Conservation (phyloP, 2,113 vertebrate genomes). For the Odocoileus hemionus region DNA sequence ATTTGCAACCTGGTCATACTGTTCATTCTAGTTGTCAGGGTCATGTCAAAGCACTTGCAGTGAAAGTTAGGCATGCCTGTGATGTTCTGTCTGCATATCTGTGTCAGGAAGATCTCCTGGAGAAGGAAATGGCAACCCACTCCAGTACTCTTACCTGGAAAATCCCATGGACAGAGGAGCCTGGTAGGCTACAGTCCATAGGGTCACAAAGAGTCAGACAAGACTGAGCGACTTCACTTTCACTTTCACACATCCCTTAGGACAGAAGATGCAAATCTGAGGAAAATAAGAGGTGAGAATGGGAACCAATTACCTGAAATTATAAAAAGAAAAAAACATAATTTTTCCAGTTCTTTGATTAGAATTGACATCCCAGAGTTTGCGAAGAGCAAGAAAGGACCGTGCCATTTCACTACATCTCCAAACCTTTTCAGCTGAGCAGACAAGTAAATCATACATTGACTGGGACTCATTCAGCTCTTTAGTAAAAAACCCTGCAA, state of each 20-base stretch:
- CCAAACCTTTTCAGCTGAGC: slow-evolving; percentile 72
- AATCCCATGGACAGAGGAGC: not conserved
- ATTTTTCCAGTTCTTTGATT: slow-evolving; percentile 66
- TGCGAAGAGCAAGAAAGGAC: slow-evolving; percentile 65
- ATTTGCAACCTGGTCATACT: not conserved
- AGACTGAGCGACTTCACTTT: not conserved
- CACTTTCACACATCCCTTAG: not conserved
- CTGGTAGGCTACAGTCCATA: not conserved
- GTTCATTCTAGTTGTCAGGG: not conserved
- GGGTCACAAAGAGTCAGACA: not conserved
- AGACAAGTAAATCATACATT: slow-evolving; percentile 79
- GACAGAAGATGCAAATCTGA: slow-evolving; percentile 44
- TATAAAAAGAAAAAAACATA: slow-evolving; percentile 26
- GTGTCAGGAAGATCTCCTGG: not conserved
- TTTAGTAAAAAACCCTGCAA: slow-evolving; percentile 77
- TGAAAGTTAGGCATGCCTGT: not conserved
- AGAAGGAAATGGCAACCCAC: not conserved
- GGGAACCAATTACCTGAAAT: slow-evolving; percentile 41
- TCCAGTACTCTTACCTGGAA: not conserved
- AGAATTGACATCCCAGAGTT: slow-evolving; percentile 67
- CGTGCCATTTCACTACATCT: slow-evolving; percentile 67
- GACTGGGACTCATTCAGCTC: slow-evolving; percentile 84
- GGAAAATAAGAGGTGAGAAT: slow-evolving; percentile 60
- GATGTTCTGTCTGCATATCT: slow-evolving; percentile 3
- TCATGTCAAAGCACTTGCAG: not conserved